Evolutionary conservation across 1,140 invertebrate species (phyloP), one percentile per base, ranked within the genome.

Genomic region (Halesus radiatus): DNA sequence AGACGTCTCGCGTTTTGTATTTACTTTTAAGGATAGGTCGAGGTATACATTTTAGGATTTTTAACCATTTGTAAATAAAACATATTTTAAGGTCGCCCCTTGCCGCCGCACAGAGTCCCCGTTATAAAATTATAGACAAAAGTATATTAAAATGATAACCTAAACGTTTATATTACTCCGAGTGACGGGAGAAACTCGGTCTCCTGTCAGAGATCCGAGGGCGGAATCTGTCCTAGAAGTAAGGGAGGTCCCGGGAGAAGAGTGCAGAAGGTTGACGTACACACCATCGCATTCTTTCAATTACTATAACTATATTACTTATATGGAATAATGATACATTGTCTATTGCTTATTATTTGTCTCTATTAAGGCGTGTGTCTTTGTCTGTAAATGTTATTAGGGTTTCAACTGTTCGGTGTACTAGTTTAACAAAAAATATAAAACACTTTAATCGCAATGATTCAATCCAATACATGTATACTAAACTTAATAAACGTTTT

Each of bases 81-180:
- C 86, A 88, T 87, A 82, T 77, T 78, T 76, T 68, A 79, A 80
- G 77, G 84, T 85, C 84, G 84, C 78, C 81, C 78, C 83, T 82
- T 82, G 84, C 86, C 85, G 86, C 86, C 85, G 85, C 84, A 62
- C 85, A 70, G 84, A 83, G 76, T 84, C 83, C 84, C 85, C 85
- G 75, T 84, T 88, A 87, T 89, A 88, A 88, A 89, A 89, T 89
- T 88, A 89, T 88, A 84, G 83, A 84, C 82, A 83, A 81, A 81
- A 83, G 76, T 83, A 84, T 81, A 88, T 85, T 88, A 88, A 83
- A 78, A 73, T 80, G 81, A 80, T 80, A 80, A 76, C 81, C 70
- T 89, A 90, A 88, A 88, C 89, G 89, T 90, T 90, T 90, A 90
- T 90, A 89, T 90, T 87, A 87, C 88, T 89, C 89, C 89, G 89